phyloP scores from a whole-genome alignment of 1,140 invertebrate genomes.

The Octopus sinensis region DNA sequence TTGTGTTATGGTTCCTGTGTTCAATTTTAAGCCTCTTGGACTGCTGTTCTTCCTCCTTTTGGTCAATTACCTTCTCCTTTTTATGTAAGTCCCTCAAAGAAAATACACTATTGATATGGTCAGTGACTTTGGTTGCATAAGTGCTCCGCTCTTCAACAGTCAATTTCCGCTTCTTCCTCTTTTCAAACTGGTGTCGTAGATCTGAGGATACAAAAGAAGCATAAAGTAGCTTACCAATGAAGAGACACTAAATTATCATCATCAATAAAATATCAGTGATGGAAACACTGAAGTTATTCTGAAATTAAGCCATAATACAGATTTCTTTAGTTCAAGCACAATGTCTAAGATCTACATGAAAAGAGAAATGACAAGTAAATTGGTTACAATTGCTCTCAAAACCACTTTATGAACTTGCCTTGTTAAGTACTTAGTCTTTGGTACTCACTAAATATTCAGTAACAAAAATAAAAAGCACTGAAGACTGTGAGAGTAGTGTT shows the following conservation, averaged over 20 bases:
- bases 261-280: too few relatives aligned
- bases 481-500: too few relatives aligned
- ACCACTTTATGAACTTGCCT: not conserved
- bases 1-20: not conserved
- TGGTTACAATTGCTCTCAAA: not conserved
- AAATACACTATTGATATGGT: slow-evolving; percentile 36
- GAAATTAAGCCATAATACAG: too few relatives aligned
- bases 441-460: not conserved
- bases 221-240: too few relatives aligned
- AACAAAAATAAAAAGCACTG: not conserved
- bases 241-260: too few relatives aligned
- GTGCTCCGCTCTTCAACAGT: slow-evolving; percentile 41
- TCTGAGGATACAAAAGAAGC: slow-evolving; percentile 31
- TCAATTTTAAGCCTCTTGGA: too few relatives aligned
- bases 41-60: not conserved
- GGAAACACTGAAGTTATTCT: too few relatives aligned
- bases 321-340: too few relatives aligned
- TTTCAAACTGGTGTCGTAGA: slow-evolving; percentile 47
- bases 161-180: slow-evolving; percentile 41
- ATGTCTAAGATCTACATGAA: too few relatives aligned
- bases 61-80: not conserved
- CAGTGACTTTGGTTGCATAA: slow-evolving; percentile 35
- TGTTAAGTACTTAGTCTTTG: not conserved
- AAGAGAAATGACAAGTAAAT: not conserved
- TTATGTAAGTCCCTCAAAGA: slow-evolving; percentile 23